These are phyloP conservation scores for Orthonevra nobilis DNA, from an alignment of 2,888 invertebrate genomes.

Conservation along the genomic window DNA sequence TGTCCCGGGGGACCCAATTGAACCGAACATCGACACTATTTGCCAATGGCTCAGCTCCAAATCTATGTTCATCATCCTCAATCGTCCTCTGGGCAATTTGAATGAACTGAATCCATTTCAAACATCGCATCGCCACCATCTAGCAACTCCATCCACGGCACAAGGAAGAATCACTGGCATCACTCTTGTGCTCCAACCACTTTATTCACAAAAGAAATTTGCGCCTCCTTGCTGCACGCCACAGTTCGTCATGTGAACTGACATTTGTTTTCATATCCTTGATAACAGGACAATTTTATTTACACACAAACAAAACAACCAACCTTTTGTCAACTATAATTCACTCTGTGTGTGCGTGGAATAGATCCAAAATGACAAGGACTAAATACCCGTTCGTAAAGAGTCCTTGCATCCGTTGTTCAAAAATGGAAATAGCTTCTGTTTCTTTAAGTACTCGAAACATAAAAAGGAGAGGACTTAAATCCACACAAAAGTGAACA, in stretches of 20 bases:
- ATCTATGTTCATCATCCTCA: conserved; percentile 30
- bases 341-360: conserved; percentile 17
- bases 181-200: conserved; percentile 3
- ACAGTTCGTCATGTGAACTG: conserved; percentile 33
- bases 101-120: conserved; percentile 51
- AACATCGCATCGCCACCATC: background rate
- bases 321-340: conserved; percentile 38
- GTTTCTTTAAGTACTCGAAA: conserved; percentile 30
- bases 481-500: conserved; percentile 31
- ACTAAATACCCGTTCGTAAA: too few species aligned
- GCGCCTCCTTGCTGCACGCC: background rate
- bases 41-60: conserved; percentile 11
- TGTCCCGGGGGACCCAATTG: conserved; percentile 48
- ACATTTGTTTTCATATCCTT: conserved; percentile 49
- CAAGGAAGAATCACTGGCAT: conserved; percentile 29
- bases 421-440: conserved; percentile 21
- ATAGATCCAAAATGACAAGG: background rate
- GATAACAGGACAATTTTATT: background rate
- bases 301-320: conserved; percentile 13
- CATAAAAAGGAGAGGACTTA: conserved; percentile 22
- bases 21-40: conserved; percentile 48
- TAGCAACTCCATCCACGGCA: background rate
- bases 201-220: conserved; percentile 10
- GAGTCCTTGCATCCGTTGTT: conserved; percentile 25
- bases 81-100: conserved; percentile 56